Base-by-base conservation (phyloP, 2,888 invertebrate genomes). In the Scaptodrosophila latifasciaeformis region DNA sequence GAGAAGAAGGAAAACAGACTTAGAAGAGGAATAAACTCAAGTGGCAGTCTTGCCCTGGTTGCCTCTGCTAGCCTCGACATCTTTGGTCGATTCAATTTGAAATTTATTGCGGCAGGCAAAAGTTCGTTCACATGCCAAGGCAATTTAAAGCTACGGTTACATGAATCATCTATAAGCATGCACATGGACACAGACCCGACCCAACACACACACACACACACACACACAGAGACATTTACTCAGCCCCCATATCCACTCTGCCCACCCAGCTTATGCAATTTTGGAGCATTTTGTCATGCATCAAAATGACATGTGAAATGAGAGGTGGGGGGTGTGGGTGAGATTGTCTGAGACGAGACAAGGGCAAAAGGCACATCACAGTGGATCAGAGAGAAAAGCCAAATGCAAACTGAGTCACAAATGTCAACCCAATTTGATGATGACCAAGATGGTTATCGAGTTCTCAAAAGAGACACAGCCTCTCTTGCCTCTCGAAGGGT, bases 81-180 rank as follows among this genome's bases (percentile, higher is more conserved):
- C 51, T 65, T 60, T 70, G 57, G 59, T 62, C 46, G 62, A 59
- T 75, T 75, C 72, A 66, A 81, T 76, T 81, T 57, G 59, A 75
- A 81, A 76, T 76, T 76, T 76, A 81, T 76, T 81, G 76, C 79
- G 76, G 81, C 72, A 49, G 58, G 50, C 37, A 43, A 49, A 49
- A 65, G 72, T 81, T 75, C 79, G 59, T 81, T 75, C 75, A 67
- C 78, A 37, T 50, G 24, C 42, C 31, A 61, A 64, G 75, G 75
- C 78, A 70, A 62, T 75, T 77, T 71, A 70, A 74, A 70, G 78
- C 77, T 56, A 10, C 65, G 70, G 58, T 47, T 49, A 67, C 71
- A 80, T 80, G 78, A 74, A 62, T 80, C 75, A 74, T 13, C 13
- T 27, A 18, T 13, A 42, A 10, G 18, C 15, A 9, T 77, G 54